These are phyloP conservation scores for Crocuta crocuta DNA, from an alignment of 2,113 vertebrate species.

Conservation along the genomic window DNA sequence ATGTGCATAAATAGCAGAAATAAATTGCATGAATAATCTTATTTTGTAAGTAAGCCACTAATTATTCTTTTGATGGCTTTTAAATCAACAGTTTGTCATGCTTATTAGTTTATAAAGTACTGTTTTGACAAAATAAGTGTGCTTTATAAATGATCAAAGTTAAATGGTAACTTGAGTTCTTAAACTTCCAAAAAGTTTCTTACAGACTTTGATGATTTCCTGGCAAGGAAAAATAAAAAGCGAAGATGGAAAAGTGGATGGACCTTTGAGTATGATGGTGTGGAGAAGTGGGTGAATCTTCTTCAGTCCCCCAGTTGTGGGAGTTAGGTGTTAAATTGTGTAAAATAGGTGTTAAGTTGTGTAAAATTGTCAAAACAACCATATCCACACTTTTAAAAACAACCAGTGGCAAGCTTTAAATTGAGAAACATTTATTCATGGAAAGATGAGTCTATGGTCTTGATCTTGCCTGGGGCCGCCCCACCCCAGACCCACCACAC, in stretches of 20 bases:
- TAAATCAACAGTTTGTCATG: slow-evolving; percentile 14
- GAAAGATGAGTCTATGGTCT: background rate
- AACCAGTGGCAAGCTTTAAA: background rate
- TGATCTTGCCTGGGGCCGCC: background rate
- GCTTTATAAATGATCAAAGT: background rate
- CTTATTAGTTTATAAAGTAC: background rate
- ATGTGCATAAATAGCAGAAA: background rate
- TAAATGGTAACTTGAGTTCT: background rate
- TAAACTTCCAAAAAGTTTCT: background rate
- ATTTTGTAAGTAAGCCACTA: background rate
- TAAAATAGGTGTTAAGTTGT: background rate
- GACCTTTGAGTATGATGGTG: background rate
- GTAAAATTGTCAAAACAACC: background rate
- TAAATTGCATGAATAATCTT: background rate
- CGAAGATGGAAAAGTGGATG: background rate
- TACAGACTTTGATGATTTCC: background rate
- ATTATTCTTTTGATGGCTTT: background rate
- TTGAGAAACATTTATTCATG: background rate
- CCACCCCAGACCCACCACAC: fast-evolving
- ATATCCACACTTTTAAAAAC: background rate
- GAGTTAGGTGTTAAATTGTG: background rate
- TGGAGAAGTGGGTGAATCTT: background rate
- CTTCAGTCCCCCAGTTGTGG: background rate
- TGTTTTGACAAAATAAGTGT: background rate
- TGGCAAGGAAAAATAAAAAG: background rate